Evolutionary conservation across 2,113 vertebrate genomes (phyloP).

Genomic region (Brachirus orientalis): DNA sequence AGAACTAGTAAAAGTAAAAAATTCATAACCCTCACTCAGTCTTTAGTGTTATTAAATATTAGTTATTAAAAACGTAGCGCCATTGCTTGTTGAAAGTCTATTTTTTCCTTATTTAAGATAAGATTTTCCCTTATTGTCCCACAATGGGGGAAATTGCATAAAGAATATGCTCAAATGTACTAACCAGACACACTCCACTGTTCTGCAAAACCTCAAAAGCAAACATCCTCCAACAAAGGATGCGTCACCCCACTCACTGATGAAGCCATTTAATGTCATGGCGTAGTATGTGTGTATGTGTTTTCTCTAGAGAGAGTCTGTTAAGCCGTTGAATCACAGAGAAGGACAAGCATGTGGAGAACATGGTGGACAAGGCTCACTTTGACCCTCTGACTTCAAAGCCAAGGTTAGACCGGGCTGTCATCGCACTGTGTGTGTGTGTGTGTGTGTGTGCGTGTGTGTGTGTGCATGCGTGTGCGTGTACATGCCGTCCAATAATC

Average conservation of each 20-base stretch:
- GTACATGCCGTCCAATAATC: constrained; percentile 8
- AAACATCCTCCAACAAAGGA: no score
- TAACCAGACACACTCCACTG: no score
- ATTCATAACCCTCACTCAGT: no score
- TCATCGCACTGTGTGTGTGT: not conserved
- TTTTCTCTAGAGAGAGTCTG: constrained; percentile 39
- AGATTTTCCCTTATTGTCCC: no score
- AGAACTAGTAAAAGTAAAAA: no score
- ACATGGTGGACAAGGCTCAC: constrained; percentile 2
- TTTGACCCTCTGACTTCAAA: constrained; percentile 27
- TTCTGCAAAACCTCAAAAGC: not conserved
- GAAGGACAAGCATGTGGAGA: constrained; percentile 24
- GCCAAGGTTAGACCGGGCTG: constrained; percentile 25
- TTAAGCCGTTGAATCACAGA: constrained; percentile 39
- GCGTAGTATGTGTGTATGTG: constrained; percentile 7
- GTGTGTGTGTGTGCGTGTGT: not conserved
- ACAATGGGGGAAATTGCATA: no score
- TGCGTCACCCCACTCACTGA: not conserved
- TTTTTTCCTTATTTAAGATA: no score
- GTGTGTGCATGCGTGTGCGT: constrained; percentile 14
- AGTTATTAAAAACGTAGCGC: no score
- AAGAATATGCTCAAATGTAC: no score
- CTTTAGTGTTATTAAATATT: no score
- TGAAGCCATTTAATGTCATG: not conserved
- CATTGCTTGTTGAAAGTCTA: no score